phyloP scores from a whole-genome alignment of 1,140 invertebrate species.

The Macrobrachium rosenbergii region DNA sequence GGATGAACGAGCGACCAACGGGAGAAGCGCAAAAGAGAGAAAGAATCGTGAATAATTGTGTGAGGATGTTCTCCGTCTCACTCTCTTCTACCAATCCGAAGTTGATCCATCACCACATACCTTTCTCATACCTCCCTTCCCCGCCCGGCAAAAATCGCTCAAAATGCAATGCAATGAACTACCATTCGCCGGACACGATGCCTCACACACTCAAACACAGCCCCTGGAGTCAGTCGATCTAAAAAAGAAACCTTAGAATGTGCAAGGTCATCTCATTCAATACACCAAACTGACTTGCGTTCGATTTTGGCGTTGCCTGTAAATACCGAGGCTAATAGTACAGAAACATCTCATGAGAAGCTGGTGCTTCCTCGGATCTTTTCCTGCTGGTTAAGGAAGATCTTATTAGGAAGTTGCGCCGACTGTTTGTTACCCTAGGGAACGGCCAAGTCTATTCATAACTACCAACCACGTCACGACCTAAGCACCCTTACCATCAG shows the following conservation, averaged over 20 bases:
- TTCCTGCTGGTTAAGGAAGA: neutral
- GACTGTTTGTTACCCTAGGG: slow-evolving; percentile 21
- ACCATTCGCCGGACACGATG: neutral
- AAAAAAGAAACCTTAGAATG: slow-evolving; percentile 52
- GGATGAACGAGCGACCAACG: too few relatives aligned
- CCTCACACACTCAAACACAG: slow-evolving; percentile 10
- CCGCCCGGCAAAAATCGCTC: neutral
- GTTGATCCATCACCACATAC: too few relatives aligned
- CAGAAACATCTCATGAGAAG: neutral
- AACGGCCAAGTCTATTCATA: slow-evolving; percentile 40
- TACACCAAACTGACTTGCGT: slow-evolving; percentile 14
- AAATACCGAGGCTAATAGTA: neutral
- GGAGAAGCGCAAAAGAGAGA: too few relatives aligned
- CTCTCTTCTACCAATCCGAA: too few relatives aligned
- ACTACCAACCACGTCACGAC: slow-evolving; percentile 38
- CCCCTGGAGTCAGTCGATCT: slow-evolving; percentile 29
- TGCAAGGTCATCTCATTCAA: slow-evolving; percentile 57
- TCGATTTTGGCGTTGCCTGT: slow-evolving; percentile 7
- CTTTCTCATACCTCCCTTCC: too few relatives aligned
- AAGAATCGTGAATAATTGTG: too few relatives aligned
- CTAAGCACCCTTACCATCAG: neutral
- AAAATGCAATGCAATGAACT: neutral
- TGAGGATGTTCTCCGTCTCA: too few relatives aligned
- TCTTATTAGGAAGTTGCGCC: neutral
- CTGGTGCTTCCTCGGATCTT: neutral